Percentiles rank a stretch among this genome's conserved stretches.
These are phyloP conservation scores for Crotalus horridus DNA, from an alignment of 2,113 vertebrate species.

Conservation along the genomic window DNA sequence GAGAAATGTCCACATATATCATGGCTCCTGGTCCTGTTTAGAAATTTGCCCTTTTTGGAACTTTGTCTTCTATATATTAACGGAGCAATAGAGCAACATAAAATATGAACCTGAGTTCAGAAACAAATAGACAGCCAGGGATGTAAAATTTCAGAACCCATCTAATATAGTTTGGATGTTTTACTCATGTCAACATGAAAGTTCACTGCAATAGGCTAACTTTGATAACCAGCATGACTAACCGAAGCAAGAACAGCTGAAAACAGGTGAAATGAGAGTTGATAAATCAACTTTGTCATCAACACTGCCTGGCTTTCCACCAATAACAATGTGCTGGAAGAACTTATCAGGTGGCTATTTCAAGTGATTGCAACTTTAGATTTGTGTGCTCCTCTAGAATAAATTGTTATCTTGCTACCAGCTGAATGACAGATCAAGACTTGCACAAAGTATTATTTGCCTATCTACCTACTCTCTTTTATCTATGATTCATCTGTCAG, in stretches of 20 bases:
- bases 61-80: neutral
- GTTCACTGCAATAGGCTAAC: neutral
- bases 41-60: neutral
- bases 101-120: neutral
- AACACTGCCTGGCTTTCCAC: neutral
- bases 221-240: neutral
- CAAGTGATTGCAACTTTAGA: neutral
- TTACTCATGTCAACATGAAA: neutral
- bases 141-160: neutral
- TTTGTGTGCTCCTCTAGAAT: neutral
- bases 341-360: neutral
- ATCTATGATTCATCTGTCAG: neutral
- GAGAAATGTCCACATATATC: neutral
- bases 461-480: neutral
- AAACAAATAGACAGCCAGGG: neutral
- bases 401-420: neutral
- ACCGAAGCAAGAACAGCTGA: neutral
- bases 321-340: neutral
- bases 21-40: neutral
- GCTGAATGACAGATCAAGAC: neutral
- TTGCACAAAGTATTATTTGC: neutral
- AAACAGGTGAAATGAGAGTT: neutral
- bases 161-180: neutral
- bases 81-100: neutral
- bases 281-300: neutral